Evolutionary conservation across 2,797 vertebrate genomes (phyloP).

Genomic region (Acrocephalus scirpaceus): DNA sequence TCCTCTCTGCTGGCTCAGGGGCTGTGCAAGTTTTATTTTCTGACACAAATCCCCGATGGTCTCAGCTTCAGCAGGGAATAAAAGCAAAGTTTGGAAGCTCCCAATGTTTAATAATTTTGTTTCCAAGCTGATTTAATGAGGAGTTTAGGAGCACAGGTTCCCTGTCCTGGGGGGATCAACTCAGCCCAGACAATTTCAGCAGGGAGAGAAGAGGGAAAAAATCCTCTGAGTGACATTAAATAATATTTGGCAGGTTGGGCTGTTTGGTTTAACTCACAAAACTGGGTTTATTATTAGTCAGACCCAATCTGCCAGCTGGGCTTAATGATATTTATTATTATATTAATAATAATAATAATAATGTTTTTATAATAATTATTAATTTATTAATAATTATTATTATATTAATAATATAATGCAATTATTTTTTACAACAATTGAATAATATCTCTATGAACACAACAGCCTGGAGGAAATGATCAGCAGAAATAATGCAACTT

Average conservation of each 20-base stretch:
- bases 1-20: background rate
- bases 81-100: background rate
- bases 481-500: background rate
- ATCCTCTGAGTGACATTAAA: background rate
- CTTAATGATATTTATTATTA: background rate
- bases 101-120: background rate
- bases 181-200: background rate
- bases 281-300: background rate
- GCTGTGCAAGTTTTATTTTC: background rate
- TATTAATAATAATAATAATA: too few species aligned
- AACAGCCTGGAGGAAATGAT: background rate
- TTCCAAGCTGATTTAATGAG: background rate
- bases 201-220: background rate
- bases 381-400: too few species aligned
- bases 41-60: background rate
- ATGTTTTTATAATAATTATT: too few species aligned
- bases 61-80: background rate
- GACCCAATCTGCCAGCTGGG: background rate
- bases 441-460: background rate
- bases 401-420: too few species aligned
- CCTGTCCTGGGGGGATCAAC: background rate
- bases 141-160: background rate
- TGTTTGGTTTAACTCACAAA: background rate
- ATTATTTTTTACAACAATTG: background rate
- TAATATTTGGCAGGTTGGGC: background rate